phyloP scores from a whole-genome alignment of 92 coral and sea anemone genomes.

The Actinostola sp. region DNA sequence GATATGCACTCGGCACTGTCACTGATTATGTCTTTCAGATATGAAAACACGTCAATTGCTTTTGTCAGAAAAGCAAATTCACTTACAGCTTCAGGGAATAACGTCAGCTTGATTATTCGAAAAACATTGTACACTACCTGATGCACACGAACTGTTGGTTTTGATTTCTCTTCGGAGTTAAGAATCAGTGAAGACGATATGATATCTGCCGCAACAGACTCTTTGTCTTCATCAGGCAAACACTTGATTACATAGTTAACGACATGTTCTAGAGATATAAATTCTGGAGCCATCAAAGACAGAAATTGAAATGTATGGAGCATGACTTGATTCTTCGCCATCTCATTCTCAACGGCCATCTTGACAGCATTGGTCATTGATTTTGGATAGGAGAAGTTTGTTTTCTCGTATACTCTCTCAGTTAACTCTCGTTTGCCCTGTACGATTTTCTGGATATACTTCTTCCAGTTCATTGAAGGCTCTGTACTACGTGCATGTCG shows the following conservation, averaged over 20 bases:
- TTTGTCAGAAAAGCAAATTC: constrained; percentile 3
- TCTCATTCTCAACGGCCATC: constrained; percentile 41
- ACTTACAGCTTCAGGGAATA: background rate
- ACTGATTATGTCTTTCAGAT: background rate
- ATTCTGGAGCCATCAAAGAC: too few relatives aligned
- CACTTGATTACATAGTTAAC: constrained; percentile 15
- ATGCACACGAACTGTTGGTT: constrained; percentile 30
- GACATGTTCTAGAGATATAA: constrained; percentile 22
- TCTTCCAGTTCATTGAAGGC: too few relatives aligned
- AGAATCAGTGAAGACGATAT: constrained; percentile 44
- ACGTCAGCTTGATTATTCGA: background rate
- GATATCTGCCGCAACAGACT: constrained; percentile 27
- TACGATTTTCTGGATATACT: too few relatives aligned
- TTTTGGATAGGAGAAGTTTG: constrained; percentile 8
- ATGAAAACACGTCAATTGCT: background rate
- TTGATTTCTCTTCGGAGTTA: background rate
- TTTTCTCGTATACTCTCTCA: constrained; percentile 19
- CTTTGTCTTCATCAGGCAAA: constrained; percentile 26
- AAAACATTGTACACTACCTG: constrained; percentile 40
- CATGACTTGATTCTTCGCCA: constrained; percentile 17
- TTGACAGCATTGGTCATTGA: constrained; percentile 45
- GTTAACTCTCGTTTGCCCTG: too few relatives aligned
- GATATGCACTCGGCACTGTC: background rate
- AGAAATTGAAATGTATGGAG: too few relatives aligned
- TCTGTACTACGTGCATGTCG: too few relatives aligned